These are phyloP conservation scores for Psittacula derbiana DNA, from an alignment of 2,797 vertebrate genomes.

Conservation along the genomic window DNA sequence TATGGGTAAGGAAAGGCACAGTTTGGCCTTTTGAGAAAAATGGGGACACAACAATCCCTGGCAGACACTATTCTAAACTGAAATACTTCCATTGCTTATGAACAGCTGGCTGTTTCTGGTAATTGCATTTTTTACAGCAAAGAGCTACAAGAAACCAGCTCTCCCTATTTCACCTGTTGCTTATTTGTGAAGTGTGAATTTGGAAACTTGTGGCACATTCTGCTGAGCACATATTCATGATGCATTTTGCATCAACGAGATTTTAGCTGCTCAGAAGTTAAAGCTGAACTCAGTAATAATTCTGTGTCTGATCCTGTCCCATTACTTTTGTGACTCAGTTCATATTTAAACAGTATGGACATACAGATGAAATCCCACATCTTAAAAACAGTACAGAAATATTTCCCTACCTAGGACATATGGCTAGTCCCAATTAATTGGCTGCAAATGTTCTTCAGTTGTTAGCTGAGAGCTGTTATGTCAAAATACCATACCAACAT, in stretches of 20 bases:
- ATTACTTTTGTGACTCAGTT: neutral
- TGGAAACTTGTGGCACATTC: neutral
- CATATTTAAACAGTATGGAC: neutral
- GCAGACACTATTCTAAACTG: accelerated
- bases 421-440: neutral
- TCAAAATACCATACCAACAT: accelerated
- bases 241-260: neutral
- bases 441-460: neutral
- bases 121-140: neutral
- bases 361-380: neutral
- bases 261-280: neutral
- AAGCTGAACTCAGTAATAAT: neutral
- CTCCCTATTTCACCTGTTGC: neutral
- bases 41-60: accelerated
- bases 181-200: neutral
- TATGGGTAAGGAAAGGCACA: neutral
- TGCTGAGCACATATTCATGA: accelerated
- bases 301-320: neutral
- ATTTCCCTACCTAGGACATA: neutral
- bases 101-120: neutral
- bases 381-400: neutral
- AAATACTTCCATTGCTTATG: neutral
- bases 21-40: neutral
- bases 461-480: neutral
- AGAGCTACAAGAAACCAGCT: neutral